Conservation (phyloP, 1,140 invertebrate species). For the Eriosoma lanigerum region DNA sequence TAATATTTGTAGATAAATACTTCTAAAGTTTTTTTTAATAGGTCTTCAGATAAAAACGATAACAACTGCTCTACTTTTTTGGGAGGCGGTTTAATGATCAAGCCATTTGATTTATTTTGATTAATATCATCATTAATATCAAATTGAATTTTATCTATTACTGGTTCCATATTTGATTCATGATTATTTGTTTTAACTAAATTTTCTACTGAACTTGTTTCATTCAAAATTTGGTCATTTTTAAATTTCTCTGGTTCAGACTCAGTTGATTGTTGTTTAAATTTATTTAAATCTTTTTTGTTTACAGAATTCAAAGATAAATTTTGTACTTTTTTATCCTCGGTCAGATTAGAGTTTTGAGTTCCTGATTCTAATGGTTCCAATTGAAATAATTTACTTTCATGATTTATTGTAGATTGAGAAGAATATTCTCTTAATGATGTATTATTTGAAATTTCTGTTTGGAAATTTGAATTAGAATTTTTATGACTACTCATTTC, state of each 20-base stretch:
- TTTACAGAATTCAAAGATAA: background rate
- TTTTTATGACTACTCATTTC: background rate
- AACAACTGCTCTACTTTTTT: background rate
- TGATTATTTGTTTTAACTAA: background rate
- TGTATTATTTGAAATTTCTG: background rate
- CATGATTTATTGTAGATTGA: background rate
- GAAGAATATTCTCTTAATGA: background rate
- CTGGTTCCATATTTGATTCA: background rate
- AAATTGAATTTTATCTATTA: background rate
- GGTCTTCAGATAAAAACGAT: slow-evolving; percentile 23
- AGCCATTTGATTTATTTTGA: background rate
- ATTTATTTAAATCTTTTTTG: background rate
- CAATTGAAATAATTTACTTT: background rate
- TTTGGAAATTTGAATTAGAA: background rate
- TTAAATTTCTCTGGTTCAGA: no score
- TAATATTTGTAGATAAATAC: slow-evolving; percentile 27
- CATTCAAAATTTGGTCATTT: background rate
- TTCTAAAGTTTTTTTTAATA: slow-evolving; percentile 31
- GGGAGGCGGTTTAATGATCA: background rate
- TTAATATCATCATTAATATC: background rate
- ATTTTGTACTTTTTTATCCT: background rate
- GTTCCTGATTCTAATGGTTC: background rate
- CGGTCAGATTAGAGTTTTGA: background rate
- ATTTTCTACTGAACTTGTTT: background rate
- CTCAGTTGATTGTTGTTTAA: background rate